Percentiles rank a stretch among this genome's conserved stretches.
These are phyloP conservation scores for Acleris holmiana DNA, from an alignment of 2,888 invertebrate species.

Conservation along the genomic window DNA sequence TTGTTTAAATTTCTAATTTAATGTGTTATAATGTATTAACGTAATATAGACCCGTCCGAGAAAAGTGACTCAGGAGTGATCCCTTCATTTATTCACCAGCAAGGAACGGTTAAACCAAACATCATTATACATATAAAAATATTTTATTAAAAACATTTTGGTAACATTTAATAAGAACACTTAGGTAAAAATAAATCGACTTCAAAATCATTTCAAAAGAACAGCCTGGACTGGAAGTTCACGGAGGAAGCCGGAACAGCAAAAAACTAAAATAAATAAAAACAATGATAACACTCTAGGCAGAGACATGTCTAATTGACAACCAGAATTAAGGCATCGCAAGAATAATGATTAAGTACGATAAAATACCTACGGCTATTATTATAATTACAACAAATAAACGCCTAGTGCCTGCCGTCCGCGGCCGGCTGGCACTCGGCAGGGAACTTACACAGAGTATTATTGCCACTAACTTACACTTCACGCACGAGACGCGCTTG, in stretches of 20 bases:
- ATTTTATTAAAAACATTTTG: slow-evolving; percentile 86
- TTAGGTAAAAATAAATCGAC: slow-evolving; percentile 86
- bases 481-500: slow-evolving; percentile 76
- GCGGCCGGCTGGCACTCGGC: slow-evolving; percentile 67
- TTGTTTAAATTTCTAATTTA: no score
- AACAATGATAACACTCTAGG: slow-evolving; percentile 84
- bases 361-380: slow-evolving; percentile 84
- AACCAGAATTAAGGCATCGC: slow-evolving; percentile 86
- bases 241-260: slow-evolving; percentile 84
- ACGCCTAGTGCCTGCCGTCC: slow-evolving; percentile 75
- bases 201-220: slow-evolving; percentile 85
- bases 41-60: no score
- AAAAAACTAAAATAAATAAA: slow-evolving; percentile 80
- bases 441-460: slow-evolving; percentile 78
- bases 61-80: no score
- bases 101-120: slow-evolving; percentile 45
- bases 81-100: no score
- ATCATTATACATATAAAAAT: slow-evolving; percentile 82
- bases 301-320: slow-evolving; percentile 85
- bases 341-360: slow-evolving; percentile 86
- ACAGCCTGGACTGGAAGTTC: slow-evolving; percentile 85
- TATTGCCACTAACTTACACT: slow-evolving; percentile 79
- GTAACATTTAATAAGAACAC: slow-evolving; percentile 86
- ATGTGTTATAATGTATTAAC: no score
- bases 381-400: slow-evolving; percentile 84